phyloP scores from a whole-genome alignment of 2,888 invertebrate species.

The Dryadula phaetusa region DNA sequence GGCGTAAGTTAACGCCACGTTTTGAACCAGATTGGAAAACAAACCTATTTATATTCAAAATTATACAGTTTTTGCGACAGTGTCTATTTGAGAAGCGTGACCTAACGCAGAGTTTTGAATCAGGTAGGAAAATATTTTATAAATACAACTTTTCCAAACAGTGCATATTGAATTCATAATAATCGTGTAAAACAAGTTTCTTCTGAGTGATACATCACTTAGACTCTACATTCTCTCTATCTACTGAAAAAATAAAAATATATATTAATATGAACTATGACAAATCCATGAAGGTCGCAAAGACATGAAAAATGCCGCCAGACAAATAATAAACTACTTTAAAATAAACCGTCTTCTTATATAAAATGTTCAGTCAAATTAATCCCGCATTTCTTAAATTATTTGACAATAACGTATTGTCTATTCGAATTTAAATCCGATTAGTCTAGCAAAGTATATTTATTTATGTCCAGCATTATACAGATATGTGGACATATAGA shows the following conservation, averaged over 20 bases:
- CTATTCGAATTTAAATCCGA: constrained; percentile 57
- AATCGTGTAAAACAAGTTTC: too few species aligned
- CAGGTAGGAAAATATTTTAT: too few species aligned
- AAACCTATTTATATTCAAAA: too few species aligned
- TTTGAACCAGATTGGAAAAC: too few species aligned
- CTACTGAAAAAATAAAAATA: not conserved
- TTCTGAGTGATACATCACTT: too few species aligned
- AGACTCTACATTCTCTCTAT: not conserved
- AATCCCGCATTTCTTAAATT: constrained; percentile 68
- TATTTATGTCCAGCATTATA: constrained; percentile 54
- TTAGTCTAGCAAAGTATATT: constrained; percentile 60
- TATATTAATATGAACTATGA: constrained; percentile 4
- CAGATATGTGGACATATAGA: too few species aligned
- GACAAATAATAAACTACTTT: constrained; percentile 47
- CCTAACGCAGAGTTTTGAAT: too few species aligned
- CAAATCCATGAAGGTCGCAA: constrained; percentile 19
- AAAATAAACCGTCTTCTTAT: constrained; percentile 65
- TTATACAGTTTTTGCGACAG: too few species aligned
- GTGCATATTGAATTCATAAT: too few species aligned
- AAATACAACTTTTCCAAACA: too few species aligned
- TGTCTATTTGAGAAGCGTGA: too few species aligned
- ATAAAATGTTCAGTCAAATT: constrained; percentile 73
- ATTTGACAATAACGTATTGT: constrained; percentile 75
- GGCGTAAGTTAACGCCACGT: too few species aligned
- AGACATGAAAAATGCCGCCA: constrained; percentile 33